Evolutionary conservation across 1,140 invertebrate species (phyloP).

Genomic region (Polyergus mexicanus): DNA sequence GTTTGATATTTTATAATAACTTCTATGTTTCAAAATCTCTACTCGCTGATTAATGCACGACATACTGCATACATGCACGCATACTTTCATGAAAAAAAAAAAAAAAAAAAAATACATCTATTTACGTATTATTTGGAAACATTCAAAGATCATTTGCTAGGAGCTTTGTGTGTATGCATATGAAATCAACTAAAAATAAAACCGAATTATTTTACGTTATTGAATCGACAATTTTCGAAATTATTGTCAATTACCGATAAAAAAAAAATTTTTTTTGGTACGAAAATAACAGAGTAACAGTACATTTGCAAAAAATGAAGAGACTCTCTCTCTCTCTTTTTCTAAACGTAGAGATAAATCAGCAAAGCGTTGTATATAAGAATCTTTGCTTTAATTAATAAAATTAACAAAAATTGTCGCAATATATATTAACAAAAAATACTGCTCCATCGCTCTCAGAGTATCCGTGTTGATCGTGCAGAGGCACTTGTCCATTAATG

Average conservation of each 20-base stretch:
- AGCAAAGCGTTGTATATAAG: not conserved
- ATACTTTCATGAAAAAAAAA: slow-evolving; percentile 8
- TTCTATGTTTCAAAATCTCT: slow-evolving; percentile 13
- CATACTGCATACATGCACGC: not conserved
- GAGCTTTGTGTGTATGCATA: not conserved
- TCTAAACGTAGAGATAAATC: not conserved
- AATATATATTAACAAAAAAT: slow-evolving; percentile 6
- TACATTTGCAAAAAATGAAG: not conserved
- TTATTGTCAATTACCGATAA: not conserved
- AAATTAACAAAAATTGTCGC: not conserved
- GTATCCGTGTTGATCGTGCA: not conserved
- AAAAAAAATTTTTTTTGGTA: not conserved
- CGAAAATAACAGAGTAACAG: not conserved
- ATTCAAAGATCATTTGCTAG: slow-evolving; percentile 17
- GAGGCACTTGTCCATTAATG: slow-evolving; percentile 1
- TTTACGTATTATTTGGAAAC: slow-evolving; percentile 42
- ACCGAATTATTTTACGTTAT: slow-evolving; percentile 7
- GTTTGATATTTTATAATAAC: not conserved
- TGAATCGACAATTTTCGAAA: not conserved
- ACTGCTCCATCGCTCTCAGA: not conserved
- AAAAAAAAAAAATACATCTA: slow-evolving; percentile 10
- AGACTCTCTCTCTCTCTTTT: too few relatives aligned
- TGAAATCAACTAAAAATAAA: slow-evolving; percentile 9
- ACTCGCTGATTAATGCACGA: slow-evolving; percentile 2
- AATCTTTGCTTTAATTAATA: not conserved